Percentiles rank a stretch among this genome's conserved stretches.
These are phyloP conservation scores for Patella ulyssiponensis DNA, from an alignment of 2,888 invertebrate genomes.

Conservation along the genomic window DNA sequence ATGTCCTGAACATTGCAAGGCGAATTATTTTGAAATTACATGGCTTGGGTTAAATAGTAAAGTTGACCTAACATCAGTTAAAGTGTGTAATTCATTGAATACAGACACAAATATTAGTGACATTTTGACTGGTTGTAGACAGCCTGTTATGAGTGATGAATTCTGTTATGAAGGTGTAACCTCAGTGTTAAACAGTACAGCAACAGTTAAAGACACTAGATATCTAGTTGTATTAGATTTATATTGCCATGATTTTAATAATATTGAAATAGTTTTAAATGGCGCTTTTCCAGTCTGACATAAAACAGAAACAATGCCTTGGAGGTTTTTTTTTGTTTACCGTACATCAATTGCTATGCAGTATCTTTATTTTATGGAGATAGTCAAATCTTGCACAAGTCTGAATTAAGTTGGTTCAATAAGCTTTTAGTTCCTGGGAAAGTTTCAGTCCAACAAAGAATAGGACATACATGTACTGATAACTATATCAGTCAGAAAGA, in stretches of 20 bases:
- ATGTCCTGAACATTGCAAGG: background rate
- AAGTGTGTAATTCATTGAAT: background rate
- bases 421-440: too few species aligned
- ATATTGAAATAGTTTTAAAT: constrained; percentile 40
- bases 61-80: background rate
- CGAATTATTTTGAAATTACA: background rate
- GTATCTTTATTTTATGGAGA: too few species aligned
- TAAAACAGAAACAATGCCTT: too few species aligned
- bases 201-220: constrained; percentile 13
- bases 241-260: constrained; percentile 27
- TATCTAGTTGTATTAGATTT: constrained; percentile 41
- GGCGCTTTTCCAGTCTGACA: constrained; percentile 23
- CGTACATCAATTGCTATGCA: too few species aligned
- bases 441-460: too few species aligned
- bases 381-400: too few species aligned
- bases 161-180: background rate
- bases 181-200: background rate
- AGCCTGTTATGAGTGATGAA: background rate
- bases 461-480: too few species aligned
- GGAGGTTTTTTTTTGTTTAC: too few species aligned
- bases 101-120: background rate
- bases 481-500: too few species aligned
- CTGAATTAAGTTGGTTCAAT: too few species aligned
- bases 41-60: constrained; percentile 6
- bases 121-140: background rate